phyloP scores from a whole-genome alignment of 2,888 invertebrate species.

The Acanthopleura granulata region DNA sequence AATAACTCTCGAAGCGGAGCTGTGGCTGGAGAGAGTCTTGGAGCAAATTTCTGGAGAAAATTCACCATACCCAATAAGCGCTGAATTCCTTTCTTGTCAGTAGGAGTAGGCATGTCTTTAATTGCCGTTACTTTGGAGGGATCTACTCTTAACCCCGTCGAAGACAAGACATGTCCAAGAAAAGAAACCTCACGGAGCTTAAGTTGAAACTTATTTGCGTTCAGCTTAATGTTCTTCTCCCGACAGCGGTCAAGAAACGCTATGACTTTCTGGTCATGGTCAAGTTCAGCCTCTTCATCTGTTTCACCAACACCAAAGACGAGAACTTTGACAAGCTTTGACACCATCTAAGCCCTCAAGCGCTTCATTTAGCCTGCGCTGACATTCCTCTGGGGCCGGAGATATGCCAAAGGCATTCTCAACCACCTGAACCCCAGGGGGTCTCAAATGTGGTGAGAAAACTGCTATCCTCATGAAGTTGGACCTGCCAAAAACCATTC shows the following conservation, averaged over 20 bases:
- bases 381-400: constrained; percentile 37
- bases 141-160: constrained; percentile 28
- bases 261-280: constrained; percentile 27
- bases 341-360: constrained; percentile 27
- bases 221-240: constrained; percentile 28
- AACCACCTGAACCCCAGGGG: constrained; percentile 40
- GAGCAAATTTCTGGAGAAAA: constrained; percentile 32
- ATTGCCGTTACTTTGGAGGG: constrained; percentile 30
- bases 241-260: constrained; percentile 25
- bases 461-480: constrained; percentile 29
- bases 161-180: constrained; percentile 29
- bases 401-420: constrained; percentile 35
- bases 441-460: constrained; percentile 37
- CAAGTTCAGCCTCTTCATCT: constrained; percentile 28
- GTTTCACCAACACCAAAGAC: constrained; percentile 27
- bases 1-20: no score
- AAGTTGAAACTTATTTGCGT: no score
- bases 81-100: no score
- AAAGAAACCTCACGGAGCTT: no score
- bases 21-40: constrained; percentile 28
- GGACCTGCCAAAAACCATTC: constrained; percentile 31
- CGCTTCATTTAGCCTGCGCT: constrained; percentile 22
- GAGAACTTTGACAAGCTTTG: constrained; percentile 26
- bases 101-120: constrained; percentile 27
- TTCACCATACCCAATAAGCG: constrained; percentile 32